Evolutionary conservation across 2,113 vertebrate species (phyloP).

Genomic region (Stercorarius parasiticus): DNA sequence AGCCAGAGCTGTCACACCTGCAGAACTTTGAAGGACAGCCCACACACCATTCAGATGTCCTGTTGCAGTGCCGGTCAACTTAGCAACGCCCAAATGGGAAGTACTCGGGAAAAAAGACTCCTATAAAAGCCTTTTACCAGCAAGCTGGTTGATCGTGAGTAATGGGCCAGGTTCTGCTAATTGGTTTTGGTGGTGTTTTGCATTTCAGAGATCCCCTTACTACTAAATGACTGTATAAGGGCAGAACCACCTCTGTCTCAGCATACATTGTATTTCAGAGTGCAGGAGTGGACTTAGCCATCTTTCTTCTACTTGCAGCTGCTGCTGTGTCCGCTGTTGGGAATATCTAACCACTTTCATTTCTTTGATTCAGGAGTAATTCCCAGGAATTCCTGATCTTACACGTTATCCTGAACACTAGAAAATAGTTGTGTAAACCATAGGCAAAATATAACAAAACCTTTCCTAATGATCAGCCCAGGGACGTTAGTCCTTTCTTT

Average conservation of each 20-base stretch:
- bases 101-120: background rate
- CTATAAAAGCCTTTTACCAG: background rate
- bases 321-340: background rate
- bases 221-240: background rate
- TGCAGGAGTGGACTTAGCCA: background rate
- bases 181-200: background rate
- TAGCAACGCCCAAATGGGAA: background rate
- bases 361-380: background rate
- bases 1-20: background rate
- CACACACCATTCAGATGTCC: rapidly evolving
- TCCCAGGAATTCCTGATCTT: background rate
- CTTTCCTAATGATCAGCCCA: background rate
- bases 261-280: background rate
- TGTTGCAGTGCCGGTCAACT: rapidly evolving
- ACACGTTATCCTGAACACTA: background rate
- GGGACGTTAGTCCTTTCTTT: background rate
- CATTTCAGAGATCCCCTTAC: background rate
- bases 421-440: background rate
- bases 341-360: background rate
- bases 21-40: background rate
- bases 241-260: background rate
- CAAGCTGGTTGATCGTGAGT: background rate
- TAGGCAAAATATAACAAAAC: background rate
- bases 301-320: background rate
- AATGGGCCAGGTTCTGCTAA: background rate